Percentiles rank a stretch among this genome's conserved stretches.
Evolutionary conservation across 2,113 vertebrate species (phyloP).

Genomic region (Menura novaehollandiae): DNA sequence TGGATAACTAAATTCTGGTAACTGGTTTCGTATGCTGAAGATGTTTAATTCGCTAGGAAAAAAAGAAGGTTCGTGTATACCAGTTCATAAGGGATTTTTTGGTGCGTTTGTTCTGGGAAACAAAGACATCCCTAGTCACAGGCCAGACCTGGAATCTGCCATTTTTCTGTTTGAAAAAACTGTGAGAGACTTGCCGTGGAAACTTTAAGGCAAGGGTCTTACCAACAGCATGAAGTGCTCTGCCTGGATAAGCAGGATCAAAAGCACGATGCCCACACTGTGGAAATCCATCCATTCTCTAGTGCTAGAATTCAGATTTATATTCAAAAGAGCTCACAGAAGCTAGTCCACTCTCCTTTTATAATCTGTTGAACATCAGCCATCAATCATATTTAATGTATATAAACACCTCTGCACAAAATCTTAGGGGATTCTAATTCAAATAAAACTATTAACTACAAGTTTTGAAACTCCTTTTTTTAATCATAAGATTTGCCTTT

Average conservation of each 20-base stretch:
- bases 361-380: background rate
- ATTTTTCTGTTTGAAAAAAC: background rate
- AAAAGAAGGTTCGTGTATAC: background rate
- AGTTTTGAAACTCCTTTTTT: background rate
- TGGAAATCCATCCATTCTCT: background rate
- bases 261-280: background rate
- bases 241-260: background rate
- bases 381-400: constrained; percentile 3
- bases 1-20: background rate
- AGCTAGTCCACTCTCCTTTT: background rate
- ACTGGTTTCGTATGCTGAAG: background rate
- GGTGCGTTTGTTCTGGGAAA: background rate
- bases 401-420: constrained; percentile 18
- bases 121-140: background rate
- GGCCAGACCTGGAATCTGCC: background rate
- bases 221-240: background rate
- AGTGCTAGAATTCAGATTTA: background rate
- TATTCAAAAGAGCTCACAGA: background rate
- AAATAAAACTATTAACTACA: constrained; percentile 1
- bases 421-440: background rate
- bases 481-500: background rate
- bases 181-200: background rate
- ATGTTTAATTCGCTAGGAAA: background rate
- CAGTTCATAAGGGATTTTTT: background rate
- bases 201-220: background rate